Percentiles rank a stretch among this genome's conserved stretches.
Evolutionary conservation across 2,888 invertebrate genomes (phyloP).

Genomic region (Doris montereyensis): DNA sequence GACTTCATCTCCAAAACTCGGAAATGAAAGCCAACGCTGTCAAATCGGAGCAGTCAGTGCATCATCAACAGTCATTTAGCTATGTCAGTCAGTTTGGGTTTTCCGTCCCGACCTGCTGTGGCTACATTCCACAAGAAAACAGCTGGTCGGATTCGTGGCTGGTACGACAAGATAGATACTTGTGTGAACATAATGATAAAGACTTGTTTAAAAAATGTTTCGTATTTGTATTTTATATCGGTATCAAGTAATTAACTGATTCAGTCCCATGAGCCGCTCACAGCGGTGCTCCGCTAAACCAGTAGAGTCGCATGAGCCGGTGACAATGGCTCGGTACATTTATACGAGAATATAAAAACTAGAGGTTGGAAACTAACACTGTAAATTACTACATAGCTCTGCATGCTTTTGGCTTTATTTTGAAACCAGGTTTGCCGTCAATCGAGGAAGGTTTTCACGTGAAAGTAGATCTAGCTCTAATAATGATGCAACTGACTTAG

Average conservation of each 20-base stretch:
- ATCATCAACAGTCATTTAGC: conserved; percentile 43
- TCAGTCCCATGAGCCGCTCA: no score
- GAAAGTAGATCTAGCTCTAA: no score
- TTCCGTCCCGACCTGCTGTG: conserved; percentile 76
- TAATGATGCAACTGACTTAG: no score
- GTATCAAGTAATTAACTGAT: background rate
- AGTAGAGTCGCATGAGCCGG: conserved; percentile 11
- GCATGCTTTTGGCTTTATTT: no score
- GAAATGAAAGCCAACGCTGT: conserved; percentile 57
- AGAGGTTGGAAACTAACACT: no score
- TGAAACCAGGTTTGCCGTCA: no score
- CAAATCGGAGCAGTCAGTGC: conserved; percentile 55
- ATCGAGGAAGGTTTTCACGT: no score
- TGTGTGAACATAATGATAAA: background rate
- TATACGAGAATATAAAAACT: no score
- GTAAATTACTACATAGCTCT: no score
- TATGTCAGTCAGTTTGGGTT: conserved; percentile 76
- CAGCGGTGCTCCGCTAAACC: conserved; percentile 19
- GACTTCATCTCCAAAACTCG: conserved; percentile 75
- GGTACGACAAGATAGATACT: conserved; percentile 72
- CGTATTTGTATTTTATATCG: background rate
- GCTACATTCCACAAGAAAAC: conserved; percentile 76
- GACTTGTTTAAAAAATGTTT: background rate
- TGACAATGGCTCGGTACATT: no score
- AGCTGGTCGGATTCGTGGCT: conserved; percentile 77